Conservation (phyloP, 2,113 vertebrate species). For the Pseudopodoces humilis region DNA sequence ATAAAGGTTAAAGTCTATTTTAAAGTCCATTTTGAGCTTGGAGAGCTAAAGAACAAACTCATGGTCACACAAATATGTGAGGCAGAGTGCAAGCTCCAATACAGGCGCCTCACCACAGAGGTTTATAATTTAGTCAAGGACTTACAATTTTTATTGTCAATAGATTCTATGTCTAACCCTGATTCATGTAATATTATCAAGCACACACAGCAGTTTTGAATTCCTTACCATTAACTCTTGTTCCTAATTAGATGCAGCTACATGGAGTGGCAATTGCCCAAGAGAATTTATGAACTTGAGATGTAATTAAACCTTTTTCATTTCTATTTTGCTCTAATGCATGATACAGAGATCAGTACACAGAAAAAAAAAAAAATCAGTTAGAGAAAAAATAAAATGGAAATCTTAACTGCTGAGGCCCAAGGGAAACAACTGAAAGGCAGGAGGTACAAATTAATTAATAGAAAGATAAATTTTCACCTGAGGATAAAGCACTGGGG, state of each 20-base stretch:
- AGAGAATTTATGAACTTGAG: slow-evolving; percentile 25
- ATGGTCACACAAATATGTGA: not conserved
- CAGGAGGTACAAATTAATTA: slow-evolving; percentile 17
- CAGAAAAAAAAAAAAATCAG: not conserved
- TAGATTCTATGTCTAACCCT: not conserved
- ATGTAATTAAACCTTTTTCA: slow-evolving; percentile 22
- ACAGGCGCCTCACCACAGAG: not conserved
- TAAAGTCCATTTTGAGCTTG: not conserved
- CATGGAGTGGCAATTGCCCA: not conserved
- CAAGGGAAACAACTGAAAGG: not conserved
- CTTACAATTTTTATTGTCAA: not conserved
- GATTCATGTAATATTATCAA: not conserved
- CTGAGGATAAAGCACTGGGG: slow-evolving; percentile 94
- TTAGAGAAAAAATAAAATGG: not conserved
- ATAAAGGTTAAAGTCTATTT: not conserved
- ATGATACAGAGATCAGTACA: slow-evolving; percentile 15
- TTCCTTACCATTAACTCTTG: not conserved
- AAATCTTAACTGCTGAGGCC: not conserved
- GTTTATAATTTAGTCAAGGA: not conserved
- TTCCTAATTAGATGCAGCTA: slow-evolving; percentile 11
- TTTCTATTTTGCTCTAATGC: not conserved
- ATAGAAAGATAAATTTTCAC: slow-evolving; percentile 70
- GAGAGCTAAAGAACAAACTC: not conserved
- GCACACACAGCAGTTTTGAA: not conserved
- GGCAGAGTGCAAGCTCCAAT: not conserved